Evolutionary conservation across 1,140 invertebrate genomes (phyloP), one percentile per base, ranked within the genome.

Genomic region (Neodiprion virginianus): DNA sequence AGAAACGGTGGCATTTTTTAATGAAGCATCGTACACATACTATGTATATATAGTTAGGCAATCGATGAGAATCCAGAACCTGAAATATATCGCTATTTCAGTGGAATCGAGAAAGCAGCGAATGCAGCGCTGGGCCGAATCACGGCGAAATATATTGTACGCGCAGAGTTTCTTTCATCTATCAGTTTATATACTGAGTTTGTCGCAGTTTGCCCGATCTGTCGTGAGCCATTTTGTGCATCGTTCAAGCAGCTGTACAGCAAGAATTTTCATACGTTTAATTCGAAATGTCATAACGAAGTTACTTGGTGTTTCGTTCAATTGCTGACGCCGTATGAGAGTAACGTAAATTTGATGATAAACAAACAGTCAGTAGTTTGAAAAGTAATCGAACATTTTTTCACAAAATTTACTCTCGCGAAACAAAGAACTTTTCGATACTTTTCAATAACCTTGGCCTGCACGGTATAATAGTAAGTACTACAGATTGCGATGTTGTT

Each of bases 181-280:
- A 61, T 61, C 53, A 61, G 53, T 61, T 61, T 14, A 61, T 61
- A 61, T 61, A 5, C 11, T 14, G 28, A 40, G 2, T 40, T 40
- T 40, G 28, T 40, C 28, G 28, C 28, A 40, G 28, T 61, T 61
- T 17, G 53, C 53, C 53, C 53, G 8, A 61, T 14, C 3, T 75
- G 21, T 76, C 76, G 79, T 75, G 80, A 82, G 86, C 86, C 86
- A 87, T 87, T 87, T 87, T 87, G 85, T 87, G 84, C 84, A 82
- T 81, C 82, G 81, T 86, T 79, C 76, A 79, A 86, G 81, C 84
- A 87, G 85, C 83, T 87, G 84, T 86, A 81, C 78, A 81, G 82
- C 80, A 76, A 79, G 82, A 86, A 83, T 81, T 78, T 79, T 80
- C 76, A 81, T 79, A 80, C 75, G 79, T 83, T 80, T 72, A 65